A percentile compares a stretch with the other conserved stretches of the same genome.
phyloP scores from a whole-genome alignment of 1,140 invertebrate genomes.

The Planococcus citri region DNA sequence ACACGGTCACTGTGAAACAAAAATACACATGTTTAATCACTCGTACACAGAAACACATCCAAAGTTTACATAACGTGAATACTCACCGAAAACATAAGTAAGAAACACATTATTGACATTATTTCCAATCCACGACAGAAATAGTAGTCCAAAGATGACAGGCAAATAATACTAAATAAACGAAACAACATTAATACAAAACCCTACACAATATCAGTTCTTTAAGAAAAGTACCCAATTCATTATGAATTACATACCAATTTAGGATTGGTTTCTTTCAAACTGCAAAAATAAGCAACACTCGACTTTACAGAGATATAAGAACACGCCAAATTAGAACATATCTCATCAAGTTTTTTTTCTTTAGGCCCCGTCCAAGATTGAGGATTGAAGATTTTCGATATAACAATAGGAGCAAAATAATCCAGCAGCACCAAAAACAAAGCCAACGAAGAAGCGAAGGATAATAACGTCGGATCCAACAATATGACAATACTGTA shows the following conservation, averaged over 20 bases:
- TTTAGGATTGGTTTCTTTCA: background rate
- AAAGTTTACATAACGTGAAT: background rate
- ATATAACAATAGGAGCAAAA: background rate
- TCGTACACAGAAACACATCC: background rate
- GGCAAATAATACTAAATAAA: background rate
- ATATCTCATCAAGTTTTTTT: background rate
- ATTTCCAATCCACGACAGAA: conserved; percentile 10
- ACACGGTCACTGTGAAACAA: background rate
- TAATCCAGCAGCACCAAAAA: background rate
- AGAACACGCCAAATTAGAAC: background rate
- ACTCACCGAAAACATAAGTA: background rate
- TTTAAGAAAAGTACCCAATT: background rate
- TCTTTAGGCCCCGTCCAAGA: background rate
- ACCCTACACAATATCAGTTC: background rate
- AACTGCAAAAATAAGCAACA: background rate
- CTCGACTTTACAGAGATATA: background rate
- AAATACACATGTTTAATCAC: background rate
- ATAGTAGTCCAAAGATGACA: background rate
- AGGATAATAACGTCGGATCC: background rate
- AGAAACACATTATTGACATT: conserved; percentile 1
- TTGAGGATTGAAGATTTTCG: background rate
- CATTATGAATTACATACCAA: background rate
- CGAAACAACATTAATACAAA: background rate
- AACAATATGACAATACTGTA: background rate
- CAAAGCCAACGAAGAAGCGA: background rate